phyloP scores from a whole-genome alignment of 2,888 invertebrate genomes.

The Drosophila maculinotata region DNA sequence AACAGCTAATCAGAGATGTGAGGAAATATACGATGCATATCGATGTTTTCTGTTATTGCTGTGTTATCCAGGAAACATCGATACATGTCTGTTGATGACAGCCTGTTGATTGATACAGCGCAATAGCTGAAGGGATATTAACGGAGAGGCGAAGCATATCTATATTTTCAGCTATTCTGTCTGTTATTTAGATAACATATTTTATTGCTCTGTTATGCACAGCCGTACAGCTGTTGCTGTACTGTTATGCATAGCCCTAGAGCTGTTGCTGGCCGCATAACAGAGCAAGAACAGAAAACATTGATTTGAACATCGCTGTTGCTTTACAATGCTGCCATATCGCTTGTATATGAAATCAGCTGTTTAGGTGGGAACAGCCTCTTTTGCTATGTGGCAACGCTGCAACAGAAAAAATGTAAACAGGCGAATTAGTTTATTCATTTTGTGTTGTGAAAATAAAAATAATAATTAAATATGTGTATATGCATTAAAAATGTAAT shows the following conservation, averaged over 20 bases:
- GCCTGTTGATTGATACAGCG: too few species aligned
- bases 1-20: constrained; percentile 21
- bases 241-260: too few species aligned
- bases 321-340: constrained; percentile 11
- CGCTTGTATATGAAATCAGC: constrained; percentile 15
- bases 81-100: too few species aligned
- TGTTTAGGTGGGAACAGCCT: constrained; percentile 11
- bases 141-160: too few species aligned
- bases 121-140: too few species aligned
- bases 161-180: too few species aligned
- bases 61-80: neutral
- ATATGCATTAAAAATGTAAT: neutral
- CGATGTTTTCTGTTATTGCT: neutral
- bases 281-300: too few species aligned
- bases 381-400: constrained; percentile 23
- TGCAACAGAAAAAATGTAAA: constrained; percentile 42
- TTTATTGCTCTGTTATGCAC: too few species aligned
- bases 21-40: too few species aligned
- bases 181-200: too few species aligned
- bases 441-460: constrained; percentile 12
- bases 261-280: too few species aligned
- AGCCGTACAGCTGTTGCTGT: too few species aligned
- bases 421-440: constrained; percentile 34
- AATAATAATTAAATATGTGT: constrained; percentile 2
- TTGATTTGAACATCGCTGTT: neutral